Percentiles rank a stretch among this genome's conserved stretches.
These are phyloP conservation scores for Oophaga sylvatica DNA, from an alignment of 2,797 vertebrate genomes.

Conservation along the genomic window DNA sequence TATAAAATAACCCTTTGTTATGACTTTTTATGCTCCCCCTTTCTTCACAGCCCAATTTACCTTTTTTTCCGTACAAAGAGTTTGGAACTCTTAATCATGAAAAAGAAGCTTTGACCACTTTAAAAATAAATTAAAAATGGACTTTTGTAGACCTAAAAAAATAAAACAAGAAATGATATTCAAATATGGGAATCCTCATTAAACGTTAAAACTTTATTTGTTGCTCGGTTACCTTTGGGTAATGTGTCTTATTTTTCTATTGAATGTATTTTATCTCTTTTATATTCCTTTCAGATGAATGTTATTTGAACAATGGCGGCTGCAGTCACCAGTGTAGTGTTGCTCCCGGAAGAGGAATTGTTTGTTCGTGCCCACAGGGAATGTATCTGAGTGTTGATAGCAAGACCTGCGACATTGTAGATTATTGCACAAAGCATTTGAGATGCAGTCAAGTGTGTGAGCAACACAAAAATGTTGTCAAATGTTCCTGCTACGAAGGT, in stretches of 20 bases:
- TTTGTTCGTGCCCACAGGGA: slow-evolving; percentile 90
- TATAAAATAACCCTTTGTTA: no score
- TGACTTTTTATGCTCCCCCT: no score
- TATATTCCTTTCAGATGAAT: slow-evolving; percentile 80
- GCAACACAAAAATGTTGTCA: slow-evolving; percentile 92
- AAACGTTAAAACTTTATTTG: background rate
- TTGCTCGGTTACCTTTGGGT: background rate
- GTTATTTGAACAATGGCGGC: slow-evolving; percentile 90
- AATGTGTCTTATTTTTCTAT: background rate
- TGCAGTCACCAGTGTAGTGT: slow-evolving; percentile 95
- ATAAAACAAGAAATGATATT: background rate
- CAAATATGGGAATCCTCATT: background rate
- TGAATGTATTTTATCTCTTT: background rate
- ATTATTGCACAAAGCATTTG: slow-evolving; percentile 90
- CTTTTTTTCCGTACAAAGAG: no score
- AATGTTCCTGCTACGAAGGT: slow-evolving; percentile 95
- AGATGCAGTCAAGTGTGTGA: slow-evolving; percentile 97
- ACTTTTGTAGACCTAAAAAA: background rate
- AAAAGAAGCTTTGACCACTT: no score
- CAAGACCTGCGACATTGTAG: slow-evolving; percentile 90
- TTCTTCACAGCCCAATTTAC: no score
- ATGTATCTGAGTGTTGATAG: slow-evolving; percentile 86
- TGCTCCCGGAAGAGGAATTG: slow-evolving; percentile 89
- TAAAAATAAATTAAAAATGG: no score
- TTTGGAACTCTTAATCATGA: no score